Evolutionary conservation across 2,797 vertebrate species (phyloP), one percentile per base, ranked within the genome.

Genomic region (Anas georgica): DNA sequence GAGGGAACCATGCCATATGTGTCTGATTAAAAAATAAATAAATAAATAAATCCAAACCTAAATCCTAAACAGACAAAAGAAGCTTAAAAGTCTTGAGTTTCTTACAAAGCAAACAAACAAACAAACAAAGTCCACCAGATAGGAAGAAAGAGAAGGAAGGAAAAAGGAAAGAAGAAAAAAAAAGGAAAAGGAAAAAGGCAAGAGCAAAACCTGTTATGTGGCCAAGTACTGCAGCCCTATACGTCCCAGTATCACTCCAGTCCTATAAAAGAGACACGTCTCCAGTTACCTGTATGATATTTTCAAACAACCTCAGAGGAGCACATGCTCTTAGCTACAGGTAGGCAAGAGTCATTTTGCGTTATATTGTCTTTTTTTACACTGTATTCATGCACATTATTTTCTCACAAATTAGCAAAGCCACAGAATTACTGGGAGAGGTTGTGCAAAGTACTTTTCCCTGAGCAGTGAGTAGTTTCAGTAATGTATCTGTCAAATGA

Each of bases 291-390:
- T 6, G 23, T 8, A 20, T 5, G 50, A 6, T 28, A 41, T 33
- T 52, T 41, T 31, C 33, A 4, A 1, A 55, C 17, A 33, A 29
- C 66, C 54, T 17, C 29, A 63, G 26, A 82, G 13, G 48, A n/a
- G 16, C 1, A 0, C 8, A 11, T 85, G 52, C 43, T 7, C 48
- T 17, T 29, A 60, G n/a, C 73, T 73, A 11, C 0, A 0, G 8
- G 35, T 2, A 37, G 35, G 25, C 28, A 54, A 62, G 7, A 45
- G 12, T 25, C 2, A 5, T 16, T 11, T 52, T 23, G 69, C n/a
- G 16, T 23, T 17, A 28, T 41, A 15, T 26, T 8, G 3, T n/a
- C 50, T 52, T 31, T 77, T 21, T 39, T 52, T 26, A 6, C 0
- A 0, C 17, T 64, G n/a, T 31, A 46, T 17, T 79, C 37, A 37